Evolutionary conservation across 2,113 vertebrate genomes (phyloP).

Genomic region (Antigone vipio): DNA sequence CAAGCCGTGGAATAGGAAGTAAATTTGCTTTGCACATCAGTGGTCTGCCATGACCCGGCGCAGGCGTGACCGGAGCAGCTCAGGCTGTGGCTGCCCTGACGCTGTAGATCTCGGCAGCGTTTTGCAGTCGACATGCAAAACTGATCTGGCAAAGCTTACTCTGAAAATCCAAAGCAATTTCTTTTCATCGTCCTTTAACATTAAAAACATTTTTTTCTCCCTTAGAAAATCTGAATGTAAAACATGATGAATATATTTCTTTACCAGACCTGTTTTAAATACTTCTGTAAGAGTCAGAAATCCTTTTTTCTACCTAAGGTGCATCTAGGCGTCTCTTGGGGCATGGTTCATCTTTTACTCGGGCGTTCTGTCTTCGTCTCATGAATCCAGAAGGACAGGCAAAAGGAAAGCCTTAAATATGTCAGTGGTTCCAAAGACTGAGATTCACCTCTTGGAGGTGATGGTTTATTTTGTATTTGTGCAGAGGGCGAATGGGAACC

Average conservation of each 20-base stretch:
- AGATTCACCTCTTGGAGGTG: rapidly evolving
- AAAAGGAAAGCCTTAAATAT: neutral
- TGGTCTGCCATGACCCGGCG: neutral
- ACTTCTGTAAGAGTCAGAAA: neutral
- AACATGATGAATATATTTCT: neutral
- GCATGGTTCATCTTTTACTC: neutral
- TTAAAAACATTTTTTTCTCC: neutral
- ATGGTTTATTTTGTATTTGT: neutral
- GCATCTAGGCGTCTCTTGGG: neutral
- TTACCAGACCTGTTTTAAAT: neutral
- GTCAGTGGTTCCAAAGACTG: neutral
- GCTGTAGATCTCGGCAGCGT: neutral
- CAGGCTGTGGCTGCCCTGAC: neutral
- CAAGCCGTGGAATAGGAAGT: neutral
- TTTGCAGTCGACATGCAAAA: rapidly evolving
- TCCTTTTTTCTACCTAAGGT: neutral
- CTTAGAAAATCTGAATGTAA: neutral
- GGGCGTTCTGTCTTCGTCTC: neutral
- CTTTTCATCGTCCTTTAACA: neutral
- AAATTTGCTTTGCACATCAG: neutral
- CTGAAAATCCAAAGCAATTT: neutral
- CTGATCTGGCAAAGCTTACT: neutral
- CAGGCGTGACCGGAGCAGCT: neutral
- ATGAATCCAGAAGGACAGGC: neutral
- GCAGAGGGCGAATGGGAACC: neutral